These are phyloP conservation scores for Caenorhabditis remanei DNA, from an alignment of 1,140 invertebrate species.

Conservation along the genomic window DNA sequence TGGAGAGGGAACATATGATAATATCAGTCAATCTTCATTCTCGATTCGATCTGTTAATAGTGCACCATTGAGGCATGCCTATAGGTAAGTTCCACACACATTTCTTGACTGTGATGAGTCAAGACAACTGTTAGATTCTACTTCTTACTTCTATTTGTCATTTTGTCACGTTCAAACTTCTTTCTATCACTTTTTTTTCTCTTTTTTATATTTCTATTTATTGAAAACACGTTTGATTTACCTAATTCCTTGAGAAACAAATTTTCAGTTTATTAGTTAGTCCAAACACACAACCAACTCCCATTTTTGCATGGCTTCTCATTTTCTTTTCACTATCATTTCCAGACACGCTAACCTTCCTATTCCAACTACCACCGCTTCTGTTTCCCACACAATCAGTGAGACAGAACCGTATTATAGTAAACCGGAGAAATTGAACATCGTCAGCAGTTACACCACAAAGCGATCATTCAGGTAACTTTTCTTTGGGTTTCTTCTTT, in stretches of 20 bases:
- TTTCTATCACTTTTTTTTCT: neutral
- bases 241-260: neutral
- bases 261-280: neutral
- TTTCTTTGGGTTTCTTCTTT: neutral
- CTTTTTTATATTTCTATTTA: neutral
- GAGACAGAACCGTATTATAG: slow-evolving; percentile 52
- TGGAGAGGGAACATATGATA: slow-evolving; percentile 66
- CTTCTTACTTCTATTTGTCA: slow-evolving; percentile 41
- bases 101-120: neutral
- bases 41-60: slow-evolving; percentile 66
- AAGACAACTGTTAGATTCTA: slow-evolving; percentile 46
- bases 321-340: slow-evolving; percentile 52
- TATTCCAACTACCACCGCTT: slow-evolving; percentile 51
- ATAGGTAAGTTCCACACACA: neutral
- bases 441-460: slow-evolving; percentile 29
- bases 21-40: slow-evolving; percentile 69
- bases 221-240: neutral
- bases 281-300: neutral
- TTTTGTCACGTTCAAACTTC: neutral
- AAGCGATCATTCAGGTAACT: slow-evolving; percentile 60
- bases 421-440: slow-evolving; percentile 32
- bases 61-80: slow-evolving; percentile 50
- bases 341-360: slow-evolving; percentile 49
- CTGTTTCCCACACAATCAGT: slow-evolving; percentile 39
- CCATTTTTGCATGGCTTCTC: neutral